A percentile compares a stretch with the other conserved stretches of the same genome.
phyloP scores from a whole-genome alignment of 2,113 vertebrate species.

The Recurvirostra avosetta region DNA sequence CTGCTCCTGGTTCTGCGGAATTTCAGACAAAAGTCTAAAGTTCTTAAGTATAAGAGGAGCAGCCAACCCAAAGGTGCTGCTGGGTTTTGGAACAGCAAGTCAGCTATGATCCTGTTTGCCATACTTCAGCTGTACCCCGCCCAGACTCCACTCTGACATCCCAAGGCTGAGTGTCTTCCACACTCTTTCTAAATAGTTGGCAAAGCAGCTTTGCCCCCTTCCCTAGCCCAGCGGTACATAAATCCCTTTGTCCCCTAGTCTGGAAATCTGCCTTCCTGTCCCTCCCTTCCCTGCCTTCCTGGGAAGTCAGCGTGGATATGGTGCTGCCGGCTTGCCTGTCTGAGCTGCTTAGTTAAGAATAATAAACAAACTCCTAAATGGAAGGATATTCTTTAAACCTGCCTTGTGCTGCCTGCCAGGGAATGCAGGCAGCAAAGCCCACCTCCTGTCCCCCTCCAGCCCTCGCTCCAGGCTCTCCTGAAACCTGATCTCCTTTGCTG shows the following conservation, averaged over 20 bases:
- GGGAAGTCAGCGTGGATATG: slow-evolving; percentile 39
- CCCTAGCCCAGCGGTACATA: not conserved
- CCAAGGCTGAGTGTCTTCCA: not conserved
- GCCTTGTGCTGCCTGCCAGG: slow-evolving; percentile 72
- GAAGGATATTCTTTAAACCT: slow-evolving; percentile 77
- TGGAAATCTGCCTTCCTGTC: slow-evolving; percentile 61
- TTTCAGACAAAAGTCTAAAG: not conserved
- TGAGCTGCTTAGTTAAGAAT: slow-evolving; percentile 76
- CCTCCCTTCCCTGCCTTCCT: slow-evolving; percentile 28
- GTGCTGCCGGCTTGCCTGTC: slow-evolving; percentile 66
- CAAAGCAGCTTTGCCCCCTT: not conserved
- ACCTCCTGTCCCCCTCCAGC: slow-evolving; percentile 69
- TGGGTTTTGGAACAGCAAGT: not conserved
- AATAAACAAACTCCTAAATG: slow-evolving; percentile 80
- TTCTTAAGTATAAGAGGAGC: not conserved
- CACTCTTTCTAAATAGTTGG: not conserved
- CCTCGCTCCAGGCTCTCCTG: slow-evolving; percentile 64
- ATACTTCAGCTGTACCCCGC: not conserved
- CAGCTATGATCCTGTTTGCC: not conserved
- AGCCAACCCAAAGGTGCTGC: not conserved
- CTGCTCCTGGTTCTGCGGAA: not conserved
- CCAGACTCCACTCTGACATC: not conserved
- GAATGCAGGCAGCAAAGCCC: slow-evolving; percentile 71
- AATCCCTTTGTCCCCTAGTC: slow-evolving; percentile 25
- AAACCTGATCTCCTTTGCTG: slow-evolving; percentile 58